These are phyloP conservation scores for Nowickia ferox DNA, from an alignment of 2,888 invertebrate genomes.

Conservation along the genomic window DNA sequence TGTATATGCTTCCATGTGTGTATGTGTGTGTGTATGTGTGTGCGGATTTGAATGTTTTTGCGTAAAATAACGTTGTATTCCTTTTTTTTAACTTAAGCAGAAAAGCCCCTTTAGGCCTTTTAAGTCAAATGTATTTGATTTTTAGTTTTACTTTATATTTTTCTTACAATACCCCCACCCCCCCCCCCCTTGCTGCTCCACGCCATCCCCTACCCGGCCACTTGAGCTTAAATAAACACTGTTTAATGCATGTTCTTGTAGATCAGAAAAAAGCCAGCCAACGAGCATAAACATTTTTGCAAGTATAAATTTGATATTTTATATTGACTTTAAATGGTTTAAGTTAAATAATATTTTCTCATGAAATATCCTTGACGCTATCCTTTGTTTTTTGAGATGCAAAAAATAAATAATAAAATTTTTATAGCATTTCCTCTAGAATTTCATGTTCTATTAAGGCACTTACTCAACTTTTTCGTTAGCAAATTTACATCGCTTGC, in stretches of 20 bases:
- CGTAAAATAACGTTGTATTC: not conserved
- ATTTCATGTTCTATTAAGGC: slow-evolving; percentile 39
- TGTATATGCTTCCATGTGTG: not conserved
- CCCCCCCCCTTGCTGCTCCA: too few relatives aligned
- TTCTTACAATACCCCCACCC: slow-evolving; percentile 1
- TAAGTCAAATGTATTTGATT: slow-evolving; percentile 60
- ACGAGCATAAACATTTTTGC: slow-evolving; percentile 37
- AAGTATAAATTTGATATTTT: slow-evolving; percentile 37
- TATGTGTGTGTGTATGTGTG: not conserved
- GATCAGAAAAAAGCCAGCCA: slow-evolving; percentile 25
- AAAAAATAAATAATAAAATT: not conserved
- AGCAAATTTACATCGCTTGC: not conserved
- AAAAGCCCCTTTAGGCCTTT: slow-evolving; percentile 52
- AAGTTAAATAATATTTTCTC: slow-evolving; percentile 13
- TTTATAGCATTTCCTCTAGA: slow-evolving; percentile 29
- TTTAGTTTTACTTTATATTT: not conserved
- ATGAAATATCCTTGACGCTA: not conserved
- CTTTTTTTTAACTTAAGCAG: slow-evolving; percentile 14
- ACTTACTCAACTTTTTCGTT: slow-evolving; percentile 1
- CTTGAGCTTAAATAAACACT: slow-evolving; percentile 61
- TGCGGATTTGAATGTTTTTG: not conserved
- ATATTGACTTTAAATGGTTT: slow-evolving; percentile 47
- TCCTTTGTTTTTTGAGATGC: not conserved
- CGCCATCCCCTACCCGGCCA: not conserved
- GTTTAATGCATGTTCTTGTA: slow-evolving; percentile 53